Conservation (phyloP, 2,113 vertebrate genomes). For the Neolamprologus longior region DNA sequence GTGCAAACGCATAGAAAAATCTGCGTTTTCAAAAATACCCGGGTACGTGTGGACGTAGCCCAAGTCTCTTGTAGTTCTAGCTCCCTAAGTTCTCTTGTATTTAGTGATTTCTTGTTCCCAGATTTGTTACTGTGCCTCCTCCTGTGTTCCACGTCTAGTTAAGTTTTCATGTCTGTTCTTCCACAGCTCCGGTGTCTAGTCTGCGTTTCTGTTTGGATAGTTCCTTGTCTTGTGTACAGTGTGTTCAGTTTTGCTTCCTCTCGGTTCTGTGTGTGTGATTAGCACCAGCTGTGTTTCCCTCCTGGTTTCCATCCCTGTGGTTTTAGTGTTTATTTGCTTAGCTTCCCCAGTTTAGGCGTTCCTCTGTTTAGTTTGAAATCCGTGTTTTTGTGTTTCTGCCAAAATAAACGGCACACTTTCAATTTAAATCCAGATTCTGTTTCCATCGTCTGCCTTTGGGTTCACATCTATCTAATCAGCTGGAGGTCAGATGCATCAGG, state of each 20-base stretch:
- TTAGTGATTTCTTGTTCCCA: neutral
- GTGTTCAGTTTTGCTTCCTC: neutral
- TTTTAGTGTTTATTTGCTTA: neutral
- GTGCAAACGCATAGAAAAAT: too few relatives aligned
- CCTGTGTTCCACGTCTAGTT: neutral
- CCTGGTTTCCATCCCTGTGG: neutral
- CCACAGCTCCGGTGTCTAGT: neutral
- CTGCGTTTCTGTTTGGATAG: neutral
- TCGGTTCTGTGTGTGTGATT: neutral
- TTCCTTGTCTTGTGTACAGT: neutral
- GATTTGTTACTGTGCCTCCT: neutral
- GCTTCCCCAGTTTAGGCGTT: neutral
- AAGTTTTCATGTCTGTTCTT: neutral
- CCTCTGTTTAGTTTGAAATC: rapidly evolving
- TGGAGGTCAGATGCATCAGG: neutral
- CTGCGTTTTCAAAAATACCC: too few relatives aligned
- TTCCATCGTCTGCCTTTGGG: neutral
- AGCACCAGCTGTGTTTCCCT: neutral
- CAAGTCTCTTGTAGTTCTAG: neutral
- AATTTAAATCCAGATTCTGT: neutral
- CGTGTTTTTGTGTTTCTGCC: rapidly evolving
- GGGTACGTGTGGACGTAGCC: rapidly evolving
- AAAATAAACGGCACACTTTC: rapidly evolving
- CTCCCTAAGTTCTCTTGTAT: neutral
- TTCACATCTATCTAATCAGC: neutral